These are phyloP conservation scores for Volucella inflata DNA, from an alignment of 2,888 invertebrate species.

Conservation along the genomic window DNA sequence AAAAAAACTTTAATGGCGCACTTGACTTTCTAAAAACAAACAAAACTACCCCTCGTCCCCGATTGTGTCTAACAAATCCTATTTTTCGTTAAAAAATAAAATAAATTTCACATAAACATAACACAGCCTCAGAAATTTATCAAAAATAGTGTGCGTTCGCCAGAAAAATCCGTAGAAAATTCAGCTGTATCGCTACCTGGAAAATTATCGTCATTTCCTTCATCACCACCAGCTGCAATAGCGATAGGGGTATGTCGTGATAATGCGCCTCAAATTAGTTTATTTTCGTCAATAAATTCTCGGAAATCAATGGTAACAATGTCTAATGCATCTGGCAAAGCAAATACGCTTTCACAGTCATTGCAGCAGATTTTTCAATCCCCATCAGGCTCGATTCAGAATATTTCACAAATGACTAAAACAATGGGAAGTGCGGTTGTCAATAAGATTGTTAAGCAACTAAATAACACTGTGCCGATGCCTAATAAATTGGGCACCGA, in stretches of 20 bases:
- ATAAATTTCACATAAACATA: constrained; percentile 24
- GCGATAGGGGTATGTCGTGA: neutral
- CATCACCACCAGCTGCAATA: constrained; percentile 17
- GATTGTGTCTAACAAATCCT: constrained; percentile 56
- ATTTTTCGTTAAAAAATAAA: constrained; percentile 28
- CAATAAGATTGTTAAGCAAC: constrained; percentile 22
- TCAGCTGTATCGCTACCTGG: neutral
- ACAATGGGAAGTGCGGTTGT: neutral
- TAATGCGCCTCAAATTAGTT: neutral
- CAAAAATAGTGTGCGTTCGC: constrained; percentile 16
- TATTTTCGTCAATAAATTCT: neutral
- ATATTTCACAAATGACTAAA: constrained; percentile 47
- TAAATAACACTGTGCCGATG: constrained; percentile 36
- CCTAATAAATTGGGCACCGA: constrained; percentile 16
- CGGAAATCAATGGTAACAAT: constrained; percentile 28
- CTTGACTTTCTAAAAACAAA: constrained; percentile 20
- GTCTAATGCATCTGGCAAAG: constrained; percentile 33
- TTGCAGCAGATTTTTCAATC: constrained; percentile 77
- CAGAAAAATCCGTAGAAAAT: neutral
- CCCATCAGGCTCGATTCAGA: constrained; percentile 58
- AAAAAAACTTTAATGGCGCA: constrained; percentile 32
- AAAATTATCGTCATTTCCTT: constrained; percentile 13
- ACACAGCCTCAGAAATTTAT: constrained; percentile 37
- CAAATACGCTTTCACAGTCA: constrained; percentile 76
- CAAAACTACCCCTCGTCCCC: constrained; percentile 19